Conservation (phyloP, 2,888 invertebrate species). For the Eremobia ochroleuca region DNA sequence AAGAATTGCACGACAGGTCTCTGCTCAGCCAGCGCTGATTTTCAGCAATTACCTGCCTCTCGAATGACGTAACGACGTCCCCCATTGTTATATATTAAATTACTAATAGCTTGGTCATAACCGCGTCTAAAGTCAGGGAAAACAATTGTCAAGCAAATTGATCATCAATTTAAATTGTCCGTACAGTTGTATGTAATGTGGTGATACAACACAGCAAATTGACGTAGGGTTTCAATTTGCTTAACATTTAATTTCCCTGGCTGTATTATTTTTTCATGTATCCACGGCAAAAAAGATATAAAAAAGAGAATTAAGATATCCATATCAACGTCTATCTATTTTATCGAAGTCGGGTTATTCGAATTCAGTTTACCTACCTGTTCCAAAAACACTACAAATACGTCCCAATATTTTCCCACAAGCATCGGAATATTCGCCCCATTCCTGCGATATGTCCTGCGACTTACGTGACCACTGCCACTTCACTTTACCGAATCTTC, state of each 20-base stretch:
- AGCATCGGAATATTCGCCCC: slow-evolving; percentile 44
- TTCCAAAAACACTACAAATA: slow-evolving; percentile 51
- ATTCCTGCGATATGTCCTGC: slow-evolving; percentile 38
- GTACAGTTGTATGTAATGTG: not conserved
- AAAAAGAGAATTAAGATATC: slow-evolving; percentile 26
- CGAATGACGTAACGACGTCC: not conserved
- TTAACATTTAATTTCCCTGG: not conserved
- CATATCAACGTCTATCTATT: slow-evolving; percentile 35
- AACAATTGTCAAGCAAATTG: not conserved
- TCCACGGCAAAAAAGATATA: not conserved
- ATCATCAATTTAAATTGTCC: not conserved
- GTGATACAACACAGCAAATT: not conserved
- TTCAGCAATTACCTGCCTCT: not conserved
- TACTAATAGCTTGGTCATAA: not conserved
- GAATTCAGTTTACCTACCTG: slow-evolving; percentile 56
- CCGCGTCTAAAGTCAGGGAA: not conserved
- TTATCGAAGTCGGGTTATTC: slow-evolving; percentile 44
- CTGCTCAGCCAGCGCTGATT: no score
- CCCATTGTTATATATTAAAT: not conserved
- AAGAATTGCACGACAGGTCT: no score
- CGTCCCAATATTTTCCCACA: slow-evolving; percentile 57
- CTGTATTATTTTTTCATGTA: not conserved
- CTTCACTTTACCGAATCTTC: slow-evolving; percentile 57
- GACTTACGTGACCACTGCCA: slow-evolving; percentile 63
- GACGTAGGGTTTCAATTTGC: not conserved